Evolutionary conservation across 2,797 vertebrate species (phyloP).

Genomic region (Schizothorax lantsangensis): DNA sequence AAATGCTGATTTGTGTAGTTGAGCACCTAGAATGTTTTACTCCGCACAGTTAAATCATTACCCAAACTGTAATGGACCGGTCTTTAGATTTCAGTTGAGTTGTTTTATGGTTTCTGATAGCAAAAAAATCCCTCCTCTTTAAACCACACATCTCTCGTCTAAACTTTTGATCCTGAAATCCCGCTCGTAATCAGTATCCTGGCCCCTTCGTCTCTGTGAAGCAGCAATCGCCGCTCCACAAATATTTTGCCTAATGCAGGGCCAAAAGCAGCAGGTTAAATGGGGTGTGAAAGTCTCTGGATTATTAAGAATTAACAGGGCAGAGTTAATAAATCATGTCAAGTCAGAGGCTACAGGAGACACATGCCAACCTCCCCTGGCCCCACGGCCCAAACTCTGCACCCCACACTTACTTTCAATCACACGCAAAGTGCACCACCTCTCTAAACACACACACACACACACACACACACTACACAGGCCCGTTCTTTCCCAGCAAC

Average conservation of each 20-base stretch:
- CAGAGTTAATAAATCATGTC: slow-evolving; percentile 82
- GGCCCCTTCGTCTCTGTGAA: slow-evolving; percentile 43
- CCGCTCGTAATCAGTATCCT: slow-evolving; percentile 41
- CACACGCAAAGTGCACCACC: slow-evolving; percentile 71
- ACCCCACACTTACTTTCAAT: slow-evolving; percentile 66
- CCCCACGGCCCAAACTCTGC: slow-evolving; percentile 57
- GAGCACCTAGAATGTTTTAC: no score
- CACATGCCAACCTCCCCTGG: slow-evolving; percentile 41
- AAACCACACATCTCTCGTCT: slow-evolving; percentile 11
- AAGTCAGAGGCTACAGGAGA: slow-evolving; percentile 62
- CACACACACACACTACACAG: slow-evolving; percentile 29
- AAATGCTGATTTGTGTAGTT: no score
- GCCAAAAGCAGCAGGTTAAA: slow-evolving; percentile 77
- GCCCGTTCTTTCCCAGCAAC: slow-evolving; percentile 24
- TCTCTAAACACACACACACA: slow-evolving; percentile 24
- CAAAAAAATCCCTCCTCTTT: slow-evolving; percentile 54
- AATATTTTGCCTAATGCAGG: slow-evolving; percentile 64
- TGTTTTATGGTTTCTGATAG: slow-evolving; percentile 66
- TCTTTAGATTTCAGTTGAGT: slow-evolving; percentile 62
- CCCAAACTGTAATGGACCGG: slow-evolving; percentile 66
- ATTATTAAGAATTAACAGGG: slow-evolving; percentile 86
- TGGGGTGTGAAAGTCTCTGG: slow-evolving; percentile 76
- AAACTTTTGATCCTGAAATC: slow-evolving; percentile 52
- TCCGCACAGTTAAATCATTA: slow-evolving; percentile 42
- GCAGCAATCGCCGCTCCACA: slow-evolving; percentile 60